These are phyloP conservation scores for Hystrix brachyura DNA, from an alignment of 2,113 vertebrate species.

Conservation along the genomic window DNA sequence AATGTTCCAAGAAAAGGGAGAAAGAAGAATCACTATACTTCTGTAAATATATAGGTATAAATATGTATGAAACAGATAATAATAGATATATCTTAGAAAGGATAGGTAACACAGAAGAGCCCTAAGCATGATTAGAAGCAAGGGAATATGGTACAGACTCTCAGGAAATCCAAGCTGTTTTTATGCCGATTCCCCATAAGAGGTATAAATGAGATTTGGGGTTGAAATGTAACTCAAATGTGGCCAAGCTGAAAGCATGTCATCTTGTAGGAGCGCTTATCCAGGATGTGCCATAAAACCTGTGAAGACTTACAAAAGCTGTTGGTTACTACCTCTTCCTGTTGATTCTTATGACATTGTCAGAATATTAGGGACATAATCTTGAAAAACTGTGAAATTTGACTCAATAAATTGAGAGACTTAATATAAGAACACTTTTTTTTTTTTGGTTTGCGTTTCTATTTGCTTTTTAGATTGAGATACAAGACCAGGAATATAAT, in stretches of 20 bases:
- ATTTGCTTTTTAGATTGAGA: neutral
- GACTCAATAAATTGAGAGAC: neutral
- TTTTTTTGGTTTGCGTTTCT: neutral
- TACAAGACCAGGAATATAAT: neutral
- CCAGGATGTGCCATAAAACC: neutral
- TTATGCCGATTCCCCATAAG: neutral
- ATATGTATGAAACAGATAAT: neutral
- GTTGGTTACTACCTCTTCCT: neutral
- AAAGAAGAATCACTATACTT: neutral
- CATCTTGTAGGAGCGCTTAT: neutral
- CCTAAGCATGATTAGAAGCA: neutral
- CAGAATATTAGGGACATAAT: neutral
- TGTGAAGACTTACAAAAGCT: neutral
- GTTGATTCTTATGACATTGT: neutral
- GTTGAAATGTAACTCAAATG: neutral
- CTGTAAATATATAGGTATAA: neutral
- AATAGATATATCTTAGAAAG: neutral
- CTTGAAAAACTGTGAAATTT: constrained; percentile 27
- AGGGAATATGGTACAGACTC: neutral
- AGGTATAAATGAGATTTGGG: neutral
- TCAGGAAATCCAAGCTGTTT: neutral
- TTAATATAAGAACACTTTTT: no score
- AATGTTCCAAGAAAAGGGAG: neutral
- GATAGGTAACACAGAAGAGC: neutral
- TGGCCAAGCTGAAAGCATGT: neutral